Base-by-base conservation (phyloP, 2,888 invertebrate species). In the Cheilosia scutellata region DNA sequence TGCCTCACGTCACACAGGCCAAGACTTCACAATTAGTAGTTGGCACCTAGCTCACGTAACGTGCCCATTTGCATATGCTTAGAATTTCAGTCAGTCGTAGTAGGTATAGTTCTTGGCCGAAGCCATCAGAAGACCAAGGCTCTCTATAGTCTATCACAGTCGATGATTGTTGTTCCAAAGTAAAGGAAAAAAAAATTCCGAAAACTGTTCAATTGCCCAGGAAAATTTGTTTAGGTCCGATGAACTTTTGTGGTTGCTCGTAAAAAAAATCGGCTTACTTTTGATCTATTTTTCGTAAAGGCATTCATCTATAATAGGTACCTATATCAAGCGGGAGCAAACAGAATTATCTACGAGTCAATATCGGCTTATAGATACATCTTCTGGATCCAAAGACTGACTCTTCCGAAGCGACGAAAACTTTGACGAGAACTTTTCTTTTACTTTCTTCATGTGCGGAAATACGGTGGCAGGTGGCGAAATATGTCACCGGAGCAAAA, bases 31-130 rank as follows among this genome's bases (percentile, higher is more conserved):
- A 74, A 58, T 84, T 76, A 75, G 60, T 84, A 20, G 20, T 20
- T 84, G 60, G 79, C 79, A 84, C 60, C 84, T 75, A 40, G 55
- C 75, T 84, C 84, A 84, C 84, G 84, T 84, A 84, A 27, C 31
- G 5, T 51, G 13, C 33, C 4, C 49, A 58, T 84, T 84, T 76
- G 84, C 79, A 79, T 80, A 60, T n/a, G 33, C 37, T 84, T 62
- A 33, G 71, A 65, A 79, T 71, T 75, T 84, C 70, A 79, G 25
- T 65, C 78, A 74, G 66, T 9, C 31, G 2, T 65, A 40, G 40
- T 20, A 29, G 49, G 55, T 27, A 47, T 44, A 11, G 74, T 31
- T 84, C 49, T 76, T 84, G 71, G 79, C 60, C 79, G 66, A 75
- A 65, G 9, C 29, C 37, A 75, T 40, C 53, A 47, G 25, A 51